Base-by-base conservation (phyloP, 1,140 invertebrate genomes). In the Popillia japonica region DNA sequence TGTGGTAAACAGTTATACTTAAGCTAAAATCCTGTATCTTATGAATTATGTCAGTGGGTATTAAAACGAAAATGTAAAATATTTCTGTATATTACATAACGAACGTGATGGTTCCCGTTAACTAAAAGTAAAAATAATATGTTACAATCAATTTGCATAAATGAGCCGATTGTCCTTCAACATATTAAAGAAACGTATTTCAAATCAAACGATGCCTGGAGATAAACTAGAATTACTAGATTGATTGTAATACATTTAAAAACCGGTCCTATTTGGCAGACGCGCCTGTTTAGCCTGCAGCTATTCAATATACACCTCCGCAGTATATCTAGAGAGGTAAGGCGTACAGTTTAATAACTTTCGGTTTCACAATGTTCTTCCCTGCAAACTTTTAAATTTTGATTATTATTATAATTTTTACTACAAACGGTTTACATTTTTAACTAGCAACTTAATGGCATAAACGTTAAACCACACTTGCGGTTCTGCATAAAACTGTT, bases 221-320 rank as follows among this genome's bases (percentile, higher is more conserved):
- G 72, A 74, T 74, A 74, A 44, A 74, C 40, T 74, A 40, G 72
- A 74, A 40, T 44, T 44, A 40, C 14, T 74, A 44, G 72, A 74
- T 74, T 74, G 72, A 74, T 74, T 74, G 72, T 44, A 74, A 74
- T 74, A 74, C 41, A 74, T 74, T 44, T 74, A 40, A 40, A 74
- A 74, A 74, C 72, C 72, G 72, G 72, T 74, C 72, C 72, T 74
- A 74, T 74, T 74, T 74, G 72, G 72, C 34, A 74, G 72, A 74
- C 40, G 34, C 41, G 72, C 40, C 41, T 44, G 72, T 74, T 44
- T 74, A 41, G 72, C 72, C 72, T 14, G 7, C 0, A 74, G 72
- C 61, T 68, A 68, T 68, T 14, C 61, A 68, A 34, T 27, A 68
- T 68, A 68, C 61, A 68, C 61, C 61, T 68, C 61, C 61, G 27